Conservation (phyloP, 2,888 invertebrate genomes). For the Slavum lentiscoides region DNA sequence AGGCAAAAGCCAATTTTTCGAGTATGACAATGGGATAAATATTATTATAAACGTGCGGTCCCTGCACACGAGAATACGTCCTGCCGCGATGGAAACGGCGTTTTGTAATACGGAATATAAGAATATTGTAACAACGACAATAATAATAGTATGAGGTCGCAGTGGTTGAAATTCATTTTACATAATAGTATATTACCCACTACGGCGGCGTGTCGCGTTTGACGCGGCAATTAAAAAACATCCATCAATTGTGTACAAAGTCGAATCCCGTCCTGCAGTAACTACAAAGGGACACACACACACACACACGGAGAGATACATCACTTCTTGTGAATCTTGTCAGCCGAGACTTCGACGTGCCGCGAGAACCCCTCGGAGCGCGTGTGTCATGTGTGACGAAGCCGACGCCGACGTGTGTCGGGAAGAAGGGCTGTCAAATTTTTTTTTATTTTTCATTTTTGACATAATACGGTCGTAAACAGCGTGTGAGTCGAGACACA, state of each 20-base stretch:
- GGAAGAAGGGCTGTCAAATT: conserved; percentile 29
- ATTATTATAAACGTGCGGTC: too few species aligned
- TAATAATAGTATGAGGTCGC: too few species aligned
- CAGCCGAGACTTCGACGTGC: background rate
- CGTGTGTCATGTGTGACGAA: background rate
- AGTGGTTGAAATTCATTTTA: too few species aligned
- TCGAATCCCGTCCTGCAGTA: conserved; percentile 7
- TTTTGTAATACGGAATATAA: too few species aligned
- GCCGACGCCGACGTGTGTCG: background rate
- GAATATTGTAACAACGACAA: too few species aligned
- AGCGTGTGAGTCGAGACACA: background rate
- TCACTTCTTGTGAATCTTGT: background rate
- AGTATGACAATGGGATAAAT: too few species aligned
- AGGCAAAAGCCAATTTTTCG: too few species aligned
- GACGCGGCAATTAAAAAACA: conserved; percentile 47
- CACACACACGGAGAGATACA: background rate
- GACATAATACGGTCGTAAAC: conserved; percentile 26
- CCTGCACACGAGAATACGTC: too few species aligned
- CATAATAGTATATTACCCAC: too few species aligned
- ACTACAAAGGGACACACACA: conserved; percentile 4
- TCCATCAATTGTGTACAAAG: conserved; percentile 11
- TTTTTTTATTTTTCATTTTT: background rate
- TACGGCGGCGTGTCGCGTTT: background rate
- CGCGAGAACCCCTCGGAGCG: background rate
- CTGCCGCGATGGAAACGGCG: too few species aligned